Evolutionary conservation across 2,797 vertebrate species (phyloP), one percentile per base, ranked within the genome.

Genomic region (Molossus alvarezi): DNA sequence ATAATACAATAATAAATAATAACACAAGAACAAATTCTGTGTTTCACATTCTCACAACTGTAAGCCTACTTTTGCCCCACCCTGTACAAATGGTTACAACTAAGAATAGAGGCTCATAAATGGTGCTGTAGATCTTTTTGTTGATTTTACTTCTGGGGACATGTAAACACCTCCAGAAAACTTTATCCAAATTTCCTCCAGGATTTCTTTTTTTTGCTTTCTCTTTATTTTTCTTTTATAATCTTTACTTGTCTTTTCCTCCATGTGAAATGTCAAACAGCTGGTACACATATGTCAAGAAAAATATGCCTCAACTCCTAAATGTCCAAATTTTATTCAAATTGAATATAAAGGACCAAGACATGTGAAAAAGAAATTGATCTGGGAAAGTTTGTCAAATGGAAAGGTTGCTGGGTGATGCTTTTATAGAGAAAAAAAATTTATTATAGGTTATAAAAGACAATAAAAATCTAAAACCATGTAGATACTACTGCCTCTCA

Each of bases 71-170:
- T 79, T 79, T 79, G n/a, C 76, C 53, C n/a, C n/a, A 57, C n/a
- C 6, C 20, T 79, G n/a, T 37, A 80, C 29, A 93, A 57, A 37
- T 93, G 57, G 41, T 23, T 57, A 29, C 71, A 33, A 88, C 71
- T 83, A 96, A 92, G 60, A 69, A 83, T 85, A 64, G n/a, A 86
- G 37, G 3, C 29, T 67, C 73, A 62, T 69, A 94, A 93, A 69
- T 65, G 69, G 75, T 21, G 10, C 51, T 65, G 72, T 62, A 60
- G n/a, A 53, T 82, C 7, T 90, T 91, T 87, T 76, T 55, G 41
- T 55, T 97, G 57, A 83, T 60, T 62, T 92, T 75, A 27, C 5
- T 80, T 93, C 13, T 55, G 29, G 58, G 37, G 25, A 17, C 41
- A 62, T 23, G 25, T 88, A 88, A 77, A 55, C 23, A 45, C 5